Evolutionary conservation across 2,113 vertebrate species (phyloP), one percentile per base, ranked within the genome.

Genomic region (Puffinus mauretanicus): DNA sequence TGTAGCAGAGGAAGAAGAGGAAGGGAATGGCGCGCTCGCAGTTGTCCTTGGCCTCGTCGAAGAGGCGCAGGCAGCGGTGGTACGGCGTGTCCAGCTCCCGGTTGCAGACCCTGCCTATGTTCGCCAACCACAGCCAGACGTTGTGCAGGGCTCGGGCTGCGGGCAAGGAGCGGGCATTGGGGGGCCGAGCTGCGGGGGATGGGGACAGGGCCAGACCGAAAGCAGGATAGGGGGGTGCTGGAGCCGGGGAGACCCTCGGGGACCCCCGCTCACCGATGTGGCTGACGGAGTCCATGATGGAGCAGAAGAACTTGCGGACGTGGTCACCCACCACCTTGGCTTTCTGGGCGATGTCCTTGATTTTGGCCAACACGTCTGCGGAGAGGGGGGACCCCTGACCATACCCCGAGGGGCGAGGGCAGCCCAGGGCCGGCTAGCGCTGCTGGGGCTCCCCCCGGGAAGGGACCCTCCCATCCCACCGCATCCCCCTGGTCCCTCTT

Each of bases 81-180:
- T 97, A 98, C 0, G 99, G 99, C 1, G 96, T 78, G 9, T 99
- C 99, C 95, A 99, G 76, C 51, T 98, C 98, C 0, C 80, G 30
- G 65, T 99, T 99, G 64, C 99, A 99, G 19, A 98, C 8, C 0
- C 97, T 93, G 0, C 99, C 98, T 0, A 99, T 92, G 60, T 93
- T 97, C 1, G 93, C 81, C 71, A 99, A 96, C 98, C 99, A 99
- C 47, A 96, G 94, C 91, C 99, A 98, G 40, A 99, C 97, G 0
- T 98, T 99, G 70, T 92, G 97, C 62, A 99, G 97, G 38, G 92
- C 86, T 49, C 97, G 98, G 77, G 98, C 99, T 99, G 98, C 6
- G 1, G 69, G 65, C 34, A 4, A 25, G 16, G 44, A 61, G 36
- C 0, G 0, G 17, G 32, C 1, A 0, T 14, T n/a, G 29, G 36